Evolutionary conservation across 2,888 invertebrate species (phyloP), one percentile per base, ranked within the genome.

Genomic region (Trisateles emortualis): DNA sequence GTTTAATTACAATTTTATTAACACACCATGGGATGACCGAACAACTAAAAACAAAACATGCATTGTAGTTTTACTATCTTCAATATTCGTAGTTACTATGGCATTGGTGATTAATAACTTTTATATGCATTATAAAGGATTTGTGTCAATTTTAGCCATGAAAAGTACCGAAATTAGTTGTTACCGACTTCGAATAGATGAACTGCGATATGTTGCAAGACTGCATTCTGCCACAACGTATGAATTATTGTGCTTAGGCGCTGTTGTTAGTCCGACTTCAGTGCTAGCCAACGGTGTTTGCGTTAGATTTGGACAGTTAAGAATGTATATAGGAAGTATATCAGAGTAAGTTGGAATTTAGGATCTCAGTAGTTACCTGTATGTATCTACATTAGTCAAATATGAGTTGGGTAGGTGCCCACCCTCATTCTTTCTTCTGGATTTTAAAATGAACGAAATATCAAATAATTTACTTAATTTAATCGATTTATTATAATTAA

Each of bases 21-120:
- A 79, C 49, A 78, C 50, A 13, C 90, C 91, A 9, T 92, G 91
- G 91, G 90, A 90, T 46, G 86, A 88, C 47, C 79, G 91, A 10
- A 70, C 88, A 3, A 67, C 60, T 8, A 81, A 62, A 58, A 91
- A 87, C 66, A 90, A 90, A 83, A 60, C 79, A 35, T 78, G 83
- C 5, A 84, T 90, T 10, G 56, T 86, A 30, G 49, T 76, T 39
- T 69, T 91, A 49, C 67, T 90, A 6, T 19, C 78, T 14, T 56
- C 79, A n/a, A 87, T 91, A 69, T 84, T 87, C 58, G 51, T 74
- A 2, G 76, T 68, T 8, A 87, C 76, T 1, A 76, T 83, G 67
- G 79, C 73, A 1, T 74, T 83, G 44, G 81, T 90, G 1, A 50
- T 78, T 3, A 79, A 81, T 50, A 88, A 82, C 67, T 81, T 90